Percentiles rank a stretch among this genome's conserved stretches.
These are phyloP conservation scores for Girardinus metallicus DNA, from an alignment of 2,797 vertebrate species.

Conservation along the genomic window DNA sequence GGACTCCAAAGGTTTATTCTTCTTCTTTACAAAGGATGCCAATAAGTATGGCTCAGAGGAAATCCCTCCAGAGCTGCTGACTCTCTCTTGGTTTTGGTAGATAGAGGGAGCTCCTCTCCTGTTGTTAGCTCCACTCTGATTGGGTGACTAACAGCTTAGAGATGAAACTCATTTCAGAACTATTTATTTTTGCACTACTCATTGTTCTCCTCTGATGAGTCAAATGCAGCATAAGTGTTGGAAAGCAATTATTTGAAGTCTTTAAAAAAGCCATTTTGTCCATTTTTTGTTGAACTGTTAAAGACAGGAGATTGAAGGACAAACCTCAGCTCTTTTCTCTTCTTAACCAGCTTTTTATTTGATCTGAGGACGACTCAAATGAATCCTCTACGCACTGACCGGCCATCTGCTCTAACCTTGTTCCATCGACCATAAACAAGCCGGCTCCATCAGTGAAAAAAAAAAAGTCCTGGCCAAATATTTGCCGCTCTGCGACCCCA, in stretches of 20 bases:
- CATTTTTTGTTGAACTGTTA: conserved; percentile 45
- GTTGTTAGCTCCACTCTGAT: conserved; percentile 38
- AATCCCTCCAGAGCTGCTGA: conserved; percentile 7
- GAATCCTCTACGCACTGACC: conserved; percentile 25
- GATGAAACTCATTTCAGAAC: conserved; percentile 44
- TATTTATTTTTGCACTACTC: conserved; percentile 24
- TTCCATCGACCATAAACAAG: conserved; percentile 74
- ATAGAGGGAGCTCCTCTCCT: conserved; percentile 75
- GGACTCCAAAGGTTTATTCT: background rate
- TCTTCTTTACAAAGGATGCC: background rate
- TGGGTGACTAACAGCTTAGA: conserved; percentile 31
- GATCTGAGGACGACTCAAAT: conserved; percentile 60
- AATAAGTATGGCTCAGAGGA: background rate
- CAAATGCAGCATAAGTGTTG: background rate
- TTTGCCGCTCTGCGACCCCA: conserved; percentile 82
- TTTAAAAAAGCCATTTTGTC: background rate
- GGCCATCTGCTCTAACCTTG: conserved; percentile 76
- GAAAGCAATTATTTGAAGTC: background rate
- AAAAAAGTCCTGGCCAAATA: conserved; percentile 78
- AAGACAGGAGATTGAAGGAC: conserved; percentile 58
- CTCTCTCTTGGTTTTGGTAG: conserved; percentile 65
- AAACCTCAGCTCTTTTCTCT: conserved; percentile 28
- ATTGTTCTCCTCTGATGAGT: conserved; percentile 6
- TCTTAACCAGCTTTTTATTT: conserved; percentile 76
- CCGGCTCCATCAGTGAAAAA: conserved; percentile 68